phyloP scores from a whole-genome alignment of 2,797 vertebrate genomes.

The Linurgus olivaceus region DNA sequence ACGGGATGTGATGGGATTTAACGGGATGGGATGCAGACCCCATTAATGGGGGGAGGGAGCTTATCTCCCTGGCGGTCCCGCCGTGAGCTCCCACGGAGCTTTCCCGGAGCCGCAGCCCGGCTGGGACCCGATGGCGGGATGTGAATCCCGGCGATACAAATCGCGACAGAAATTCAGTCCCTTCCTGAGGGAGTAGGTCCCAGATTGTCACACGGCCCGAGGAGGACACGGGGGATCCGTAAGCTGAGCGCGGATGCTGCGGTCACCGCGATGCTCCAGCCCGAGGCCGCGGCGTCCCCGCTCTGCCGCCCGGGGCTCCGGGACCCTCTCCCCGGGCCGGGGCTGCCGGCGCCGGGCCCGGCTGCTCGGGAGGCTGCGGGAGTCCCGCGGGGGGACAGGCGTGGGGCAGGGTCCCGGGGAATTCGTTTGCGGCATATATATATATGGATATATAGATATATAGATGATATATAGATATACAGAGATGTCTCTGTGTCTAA shows the following conservation, averaged over 20 bases:
- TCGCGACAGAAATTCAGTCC: neutral
- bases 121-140: rapidly evolving
- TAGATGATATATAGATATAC: rapidly evolving
- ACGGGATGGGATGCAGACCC: neutral
- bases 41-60: rapidly evolving
- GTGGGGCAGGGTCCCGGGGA: neutral
- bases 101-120: neutral
- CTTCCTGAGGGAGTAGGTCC: neutral
- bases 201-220: neutral
- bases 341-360: neutral
- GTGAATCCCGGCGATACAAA: neutral
- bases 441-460: rapidly evolving
- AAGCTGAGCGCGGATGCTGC: neutral
- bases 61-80: neutral
- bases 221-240: too few relatives aligned
- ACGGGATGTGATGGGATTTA: neutral
- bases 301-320: neutral
- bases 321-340: neutral
- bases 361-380: neutral
- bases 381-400: neutral
- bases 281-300: neutral
- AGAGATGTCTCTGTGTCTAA: too few relatives aligned
- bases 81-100: neutral
- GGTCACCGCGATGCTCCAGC: neutral
- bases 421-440: neutral